These are phyloP conservation scores for Lordiphosa stackelbergi DNA, from an alignment of 1,140 invertebrate species.

Conservation along the genomic window DNA sequence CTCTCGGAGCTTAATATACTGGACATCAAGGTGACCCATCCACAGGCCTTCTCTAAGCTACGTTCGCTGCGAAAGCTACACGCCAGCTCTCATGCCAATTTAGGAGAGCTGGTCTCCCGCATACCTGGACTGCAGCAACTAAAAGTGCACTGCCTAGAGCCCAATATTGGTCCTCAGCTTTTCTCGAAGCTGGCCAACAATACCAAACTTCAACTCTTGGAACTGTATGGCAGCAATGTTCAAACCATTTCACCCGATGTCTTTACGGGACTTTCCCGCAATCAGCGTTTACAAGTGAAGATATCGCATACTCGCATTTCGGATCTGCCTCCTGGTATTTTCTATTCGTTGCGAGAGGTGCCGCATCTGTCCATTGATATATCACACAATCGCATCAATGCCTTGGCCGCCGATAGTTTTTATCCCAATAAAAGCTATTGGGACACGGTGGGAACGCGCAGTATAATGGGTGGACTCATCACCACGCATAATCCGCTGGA, in stretches of 20 bases:
- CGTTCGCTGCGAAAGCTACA: constrained; percentile 77
- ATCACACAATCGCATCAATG: constrained; percentile 87
- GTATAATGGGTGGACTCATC: constrained; percentile 86
- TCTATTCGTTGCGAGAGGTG: constrained; percentile 85
- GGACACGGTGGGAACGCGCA: constrained; percentile 87
- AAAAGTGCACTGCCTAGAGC: constrained; percentile 85
- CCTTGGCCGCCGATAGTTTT: constrained; percentile 87
- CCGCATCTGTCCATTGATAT: constrained; percentile 89
- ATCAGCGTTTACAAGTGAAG: constrained; percentile 84
- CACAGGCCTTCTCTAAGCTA: constrained; percentile 75
- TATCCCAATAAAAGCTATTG: constrained; percentile 90
- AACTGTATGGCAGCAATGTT: constrained; percentile 86
- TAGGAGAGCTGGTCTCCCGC: constrained; percentile 68
- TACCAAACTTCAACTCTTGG: constrained; percentile 86
- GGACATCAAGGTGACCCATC: constrained; percentile 70
- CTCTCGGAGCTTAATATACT: constrained; percentile 68
- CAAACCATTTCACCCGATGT: constrained; percentile 84
- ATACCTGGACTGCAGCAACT: constrained; percentile 81
- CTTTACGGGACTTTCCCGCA: constrained; percentile 81
- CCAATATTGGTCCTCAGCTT: constrained; percentile 84
- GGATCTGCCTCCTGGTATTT: constrained; percentile 86
- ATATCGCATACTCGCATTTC: constrained; percentile 86
- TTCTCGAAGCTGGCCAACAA: constrained; percentile 82
- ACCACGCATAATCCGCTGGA: constrained; percentile 89
- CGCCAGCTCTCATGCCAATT: constrained; percentile 62